Base-by-base conservation (phyloP, 2,113 vertebrate genomes). In the Chamaetylas fuelleborni region DNA sequence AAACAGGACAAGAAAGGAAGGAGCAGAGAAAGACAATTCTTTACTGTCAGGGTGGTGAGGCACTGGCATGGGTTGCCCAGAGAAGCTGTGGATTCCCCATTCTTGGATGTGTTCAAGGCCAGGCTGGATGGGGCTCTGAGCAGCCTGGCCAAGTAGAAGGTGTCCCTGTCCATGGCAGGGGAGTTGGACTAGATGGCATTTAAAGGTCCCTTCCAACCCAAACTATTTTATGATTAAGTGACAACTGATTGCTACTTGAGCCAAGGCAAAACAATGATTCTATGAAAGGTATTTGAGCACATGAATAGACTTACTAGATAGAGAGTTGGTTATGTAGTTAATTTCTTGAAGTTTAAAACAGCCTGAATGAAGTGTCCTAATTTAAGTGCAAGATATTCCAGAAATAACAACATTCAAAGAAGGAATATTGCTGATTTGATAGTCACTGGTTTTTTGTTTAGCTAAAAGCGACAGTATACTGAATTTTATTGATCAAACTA, bases 401-500 rank as follows among this genome's bases (percentile, higher is more conserved):
- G 20, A 76, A 87, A 71, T 58, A 81, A 9, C 19, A 71, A 14
- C 8, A 48, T 31, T 69, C 5, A 5, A 42, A 76, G 16, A 76
- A 85, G 43, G 3, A 50, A 54, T 34, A 78, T 4, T 54, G 26
- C 9, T 70, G 38, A 18, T 93, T 74, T 6, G 8, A n/a, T 45
- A 40, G 1, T 1, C 0, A 1, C 15, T 87, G 23, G 0, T 1
- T 65, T 64, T 70, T 71, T 54, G 31, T 42, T 26, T 9, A 76
- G 14, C 33, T 57, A 36, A 45, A 80, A 83, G 28, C n/a, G 33
- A 48, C 50, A 57, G 22, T 15, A 57, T 15, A 67, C 9, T 53
- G 38, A 80, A 82, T 72, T 66, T 87, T 54, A 81, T 8, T 2
- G 1, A 53, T 60, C 40, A 25, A 24, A 65, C 11, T 58, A 19